Conservation (phyloP, 2,888 invertebrate species). For the Onthophagus sagittarius region DNA sequence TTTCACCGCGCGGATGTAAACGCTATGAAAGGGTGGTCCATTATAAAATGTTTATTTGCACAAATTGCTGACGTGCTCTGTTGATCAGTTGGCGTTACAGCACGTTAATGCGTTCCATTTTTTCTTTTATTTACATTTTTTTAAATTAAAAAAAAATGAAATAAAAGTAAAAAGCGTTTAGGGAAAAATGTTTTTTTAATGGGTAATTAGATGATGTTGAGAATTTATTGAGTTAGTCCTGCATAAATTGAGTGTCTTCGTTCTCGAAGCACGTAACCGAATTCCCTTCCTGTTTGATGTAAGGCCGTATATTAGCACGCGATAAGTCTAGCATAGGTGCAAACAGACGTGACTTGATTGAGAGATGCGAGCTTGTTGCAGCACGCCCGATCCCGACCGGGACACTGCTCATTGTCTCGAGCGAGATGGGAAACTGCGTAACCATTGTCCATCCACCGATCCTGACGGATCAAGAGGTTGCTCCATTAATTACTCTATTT, state of each 20-base stretch:
- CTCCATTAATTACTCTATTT: conserved; percentile 14
- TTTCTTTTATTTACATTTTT: not conserved
- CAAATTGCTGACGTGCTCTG: not conserved
- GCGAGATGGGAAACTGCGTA: not conserved
- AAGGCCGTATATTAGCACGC: not conserved
- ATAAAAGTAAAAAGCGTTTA: too few relatives aligned
- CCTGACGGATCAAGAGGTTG: conserved; percentile 13
- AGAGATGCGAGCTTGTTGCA: not conserved
- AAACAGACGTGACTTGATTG: not conserved
- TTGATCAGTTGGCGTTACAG: not conserved
- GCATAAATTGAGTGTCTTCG: not conserved
- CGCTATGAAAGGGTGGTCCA: not conserved
- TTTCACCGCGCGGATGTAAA: not conserved
- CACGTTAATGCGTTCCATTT: not conserved
- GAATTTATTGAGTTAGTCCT: not conserved
- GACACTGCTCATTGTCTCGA: not conserved
- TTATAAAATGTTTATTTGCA: not conserved
- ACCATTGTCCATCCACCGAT: conserved; percentile 5
- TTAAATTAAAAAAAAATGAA: too few relatives aligned
- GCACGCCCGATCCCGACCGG: not conserved
- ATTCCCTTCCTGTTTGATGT: not conserved
- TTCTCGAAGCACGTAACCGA: not conserved
- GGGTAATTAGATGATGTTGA: not conserved
- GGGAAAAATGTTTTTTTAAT: not conserved
- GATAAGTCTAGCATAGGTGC: conserved; percentile 1